A percentile compares a stretch with the other conserved stretches of the same genome.
Conservation (phyloP, 30 jellyfish, hydroid and myxozoan genomes). For the Hydractinia symbiolongicarpus region DNA sequence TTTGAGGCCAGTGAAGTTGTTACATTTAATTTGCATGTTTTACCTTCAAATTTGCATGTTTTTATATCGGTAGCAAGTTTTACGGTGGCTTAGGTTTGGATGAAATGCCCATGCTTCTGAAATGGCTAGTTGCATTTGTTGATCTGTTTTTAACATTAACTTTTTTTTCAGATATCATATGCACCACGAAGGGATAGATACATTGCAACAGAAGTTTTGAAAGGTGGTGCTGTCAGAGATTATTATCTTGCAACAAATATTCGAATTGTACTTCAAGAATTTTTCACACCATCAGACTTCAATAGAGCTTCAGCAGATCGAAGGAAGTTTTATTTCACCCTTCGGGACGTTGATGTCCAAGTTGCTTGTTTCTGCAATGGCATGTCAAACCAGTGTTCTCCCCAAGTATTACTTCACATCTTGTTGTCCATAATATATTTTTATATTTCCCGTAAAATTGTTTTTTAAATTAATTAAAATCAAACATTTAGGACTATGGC, state of each 20-base stretch:
- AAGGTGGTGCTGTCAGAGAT: constrained; percentile 63
- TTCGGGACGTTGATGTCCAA: constrained; percentile 79
- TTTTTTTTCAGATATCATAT: constrained; percentile 56
- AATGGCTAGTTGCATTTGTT: too few relatives aligned
- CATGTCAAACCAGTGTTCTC: constrained; percentile 70
- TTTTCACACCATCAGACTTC: constrained; percentile 74
- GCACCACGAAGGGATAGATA: constrained; percentile 75
- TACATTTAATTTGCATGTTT: too few relatives aligned
- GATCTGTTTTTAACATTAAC: neutral
- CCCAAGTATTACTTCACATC: constrained; percentile 25
- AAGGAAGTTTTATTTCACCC: constrained; percentile 66
- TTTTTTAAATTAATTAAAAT: too few relatives aligned
- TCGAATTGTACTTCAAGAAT: constrained; percentile 43
- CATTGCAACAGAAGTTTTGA: constrained; percentile 47
- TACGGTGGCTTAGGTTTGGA: too few relatives aligned
- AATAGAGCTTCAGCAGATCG: constrained; percentile 57
- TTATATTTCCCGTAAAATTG: too few relatives aligned
- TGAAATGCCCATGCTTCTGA: too few relatives aligned
- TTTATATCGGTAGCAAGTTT: too few relatives aligned
- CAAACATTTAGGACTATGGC: constrained; percentile 44
- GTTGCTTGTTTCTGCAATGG: constrained; percentile 95
- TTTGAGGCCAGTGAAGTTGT: too few relatives aligned
- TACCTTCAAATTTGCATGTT: too few relatives aligned
- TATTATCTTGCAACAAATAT: constrained; percentile 65
- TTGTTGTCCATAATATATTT: too few relatives aligned